A percentile compares a stretch with the other conserved stretches of the same genome.
phyloP scores from a whole-genome alignment of 2,797 vertebrate species.

The Micromesistius poutassou region DNA sequence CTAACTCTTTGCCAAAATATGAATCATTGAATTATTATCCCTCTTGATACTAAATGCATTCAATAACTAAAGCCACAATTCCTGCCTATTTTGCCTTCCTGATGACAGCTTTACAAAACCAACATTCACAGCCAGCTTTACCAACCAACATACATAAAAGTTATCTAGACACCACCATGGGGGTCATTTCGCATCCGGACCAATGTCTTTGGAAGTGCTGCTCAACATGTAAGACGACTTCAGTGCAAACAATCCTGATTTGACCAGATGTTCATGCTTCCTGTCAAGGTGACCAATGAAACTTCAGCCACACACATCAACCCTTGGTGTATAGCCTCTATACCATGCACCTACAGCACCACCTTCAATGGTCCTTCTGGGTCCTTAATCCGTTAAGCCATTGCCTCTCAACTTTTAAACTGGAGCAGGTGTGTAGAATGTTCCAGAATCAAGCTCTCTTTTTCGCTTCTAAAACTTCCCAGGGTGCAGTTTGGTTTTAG shows the following conservation, averaged over 20 bases:
- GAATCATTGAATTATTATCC: too few relatives aligned
- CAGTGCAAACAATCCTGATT: neutral
- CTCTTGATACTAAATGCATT: too few relatives aligned
- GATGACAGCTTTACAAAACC: too few relatives aligned
- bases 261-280: neutral
- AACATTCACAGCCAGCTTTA: too few relatives aligned
- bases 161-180: neutral
- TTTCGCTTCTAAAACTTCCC: neutral
- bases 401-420: neutral
- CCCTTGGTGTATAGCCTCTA: neutral
- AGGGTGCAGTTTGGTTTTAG: neutral
- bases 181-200: too few relatives aligned
- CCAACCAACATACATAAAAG: neutral
- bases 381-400: neutral
- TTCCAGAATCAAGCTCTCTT: neutral
- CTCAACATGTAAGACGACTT: neutral
- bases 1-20: too few relatives aligned
- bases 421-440: neutral
- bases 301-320: neutral
- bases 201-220: neutral
- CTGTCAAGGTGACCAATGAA: neutral
- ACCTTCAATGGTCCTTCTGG: neutral
- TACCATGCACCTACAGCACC: neutral
- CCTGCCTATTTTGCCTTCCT: too few relatives aligned
- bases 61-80: too few relatives aligned